phyloP scores from a whole-genome alignment of 2,797 vertebrate species.

The Carapus acus region DNA sequence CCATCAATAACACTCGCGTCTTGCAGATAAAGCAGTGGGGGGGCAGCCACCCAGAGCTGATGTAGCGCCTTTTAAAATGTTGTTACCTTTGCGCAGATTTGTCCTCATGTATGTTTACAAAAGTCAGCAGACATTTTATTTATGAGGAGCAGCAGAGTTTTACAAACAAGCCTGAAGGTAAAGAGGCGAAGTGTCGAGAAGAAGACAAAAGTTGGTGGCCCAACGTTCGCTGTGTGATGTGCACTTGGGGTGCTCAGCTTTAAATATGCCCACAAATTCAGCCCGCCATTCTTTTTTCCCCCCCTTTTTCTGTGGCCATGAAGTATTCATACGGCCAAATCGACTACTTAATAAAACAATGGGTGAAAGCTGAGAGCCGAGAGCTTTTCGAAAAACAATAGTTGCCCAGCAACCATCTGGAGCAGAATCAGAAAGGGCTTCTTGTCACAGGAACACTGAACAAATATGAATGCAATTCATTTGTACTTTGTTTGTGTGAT shows the following conservation, averaged over 20 bases:
- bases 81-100: too few species aligned
- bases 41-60: neutral
- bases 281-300: too few species aligned
- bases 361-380: too few species aligned
- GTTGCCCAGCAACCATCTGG: too few species aligned
- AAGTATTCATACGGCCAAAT: slow-evolving; percentile 8
- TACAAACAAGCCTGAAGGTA: slow-evolving; percentile 9
- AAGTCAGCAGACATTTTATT: slow-evolving; percentile 17
- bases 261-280: neutral
- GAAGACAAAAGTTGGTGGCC: neutral
- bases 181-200: neutral
- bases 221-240: slow-evolving; percentile 4
- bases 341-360: neutral
- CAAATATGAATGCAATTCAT: too few species aligned
- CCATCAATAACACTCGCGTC: slow-evolving; percentile 10
- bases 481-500: too few species aligned
- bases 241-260: neutral
- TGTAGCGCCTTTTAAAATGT: too few species aligned
- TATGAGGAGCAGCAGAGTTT: slow-evolving; percentile 8
- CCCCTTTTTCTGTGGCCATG: too few species aligned
- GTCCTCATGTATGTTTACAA: too few species aligned
- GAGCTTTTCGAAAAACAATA: too few species aligned
- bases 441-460: too few species aligned
- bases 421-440: too few species aligned
- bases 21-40: slow-evolving; percentile 11